These are phyloP conservation scores for Rattus rattus DNA, from an alignment of 2,113 vertebrate genomes.

Conservation along the genomic window DNA sequence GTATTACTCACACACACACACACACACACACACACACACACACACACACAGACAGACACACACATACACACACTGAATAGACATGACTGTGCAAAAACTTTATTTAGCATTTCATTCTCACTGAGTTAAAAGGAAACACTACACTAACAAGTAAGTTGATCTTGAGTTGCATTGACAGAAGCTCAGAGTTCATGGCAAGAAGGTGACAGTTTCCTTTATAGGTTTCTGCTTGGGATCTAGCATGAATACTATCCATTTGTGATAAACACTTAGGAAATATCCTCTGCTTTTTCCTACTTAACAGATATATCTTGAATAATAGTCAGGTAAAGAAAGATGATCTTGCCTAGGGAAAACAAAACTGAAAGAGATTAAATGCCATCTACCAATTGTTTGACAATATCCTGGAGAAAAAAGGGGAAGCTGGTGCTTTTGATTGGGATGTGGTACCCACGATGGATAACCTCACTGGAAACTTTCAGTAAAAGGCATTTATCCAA, in stretches of 20 bases:
- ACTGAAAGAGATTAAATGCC: fast-evolving
- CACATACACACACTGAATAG: neutral
- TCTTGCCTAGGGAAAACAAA: neutral
- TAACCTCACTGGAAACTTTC: neutral
- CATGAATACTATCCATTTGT: neutral
- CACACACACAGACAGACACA: neutral
- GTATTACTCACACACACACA: neutral
- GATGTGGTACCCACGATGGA: neutral
- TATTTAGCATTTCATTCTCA: neutral
- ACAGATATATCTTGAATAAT: neutral
- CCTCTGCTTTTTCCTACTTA: neutral
- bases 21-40: neutral
- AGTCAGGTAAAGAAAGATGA: neutral
- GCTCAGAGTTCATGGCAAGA: neutral
- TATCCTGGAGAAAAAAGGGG: neutral
- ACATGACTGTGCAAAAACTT: neutral
- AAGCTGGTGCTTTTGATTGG: neutral
- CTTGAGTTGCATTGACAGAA: neutral
- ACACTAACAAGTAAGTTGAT: neutral
- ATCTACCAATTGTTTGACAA: neutral
- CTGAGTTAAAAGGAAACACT: neutral
- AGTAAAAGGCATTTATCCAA: neutral
- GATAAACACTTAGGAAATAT: neutral
- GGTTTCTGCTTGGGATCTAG: neutral
- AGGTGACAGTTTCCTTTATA: neutral